A percentile compares a stretch with the other conserved stretches of the same genome.
Evolutionary conservation across 2,888 invertebrate genomes (phyloP).

Genomic region (Ophion obscuratus): DNA sequence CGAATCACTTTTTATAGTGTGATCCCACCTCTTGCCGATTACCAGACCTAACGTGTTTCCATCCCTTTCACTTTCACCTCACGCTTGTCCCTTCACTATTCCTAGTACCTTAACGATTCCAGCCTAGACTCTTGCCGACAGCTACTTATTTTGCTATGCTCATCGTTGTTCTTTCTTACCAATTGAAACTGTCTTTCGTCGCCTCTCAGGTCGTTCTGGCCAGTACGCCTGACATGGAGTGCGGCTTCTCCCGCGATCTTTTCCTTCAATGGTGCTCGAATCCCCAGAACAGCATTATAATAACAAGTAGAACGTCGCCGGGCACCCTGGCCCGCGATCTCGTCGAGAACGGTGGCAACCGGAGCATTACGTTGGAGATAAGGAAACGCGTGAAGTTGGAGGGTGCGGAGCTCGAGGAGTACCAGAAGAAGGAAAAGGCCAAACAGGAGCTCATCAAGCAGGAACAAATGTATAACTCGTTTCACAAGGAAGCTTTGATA

Average conservation of each 20-base stretch:
- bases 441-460: slow-evolving; percentile 84
- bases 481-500: neutral
- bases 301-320: slow-evolving; percentile 94
- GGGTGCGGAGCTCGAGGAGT: slow-evolving; percentile 92
- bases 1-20: too few relatives aligned
- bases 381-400: slow-evolving; percentile 90
- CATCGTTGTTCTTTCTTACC: too few relatives aligned
- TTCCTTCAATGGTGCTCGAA: slow-evolving; percentile 97
- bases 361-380: slow-evolving; percentile 90
- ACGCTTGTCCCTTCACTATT: too few relatives aligned
- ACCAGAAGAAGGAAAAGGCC: slow-evolving; percentile 88
- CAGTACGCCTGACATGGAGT: slow-evolving; percentile 97
- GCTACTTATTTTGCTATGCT: too few relatives aligned
- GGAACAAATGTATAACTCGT: slow-evolving; percentile 81
- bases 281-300: slow-evolving; percentile 96
- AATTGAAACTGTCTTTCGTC: neutral
- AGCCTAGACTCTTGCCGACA: too few relatives aligned
- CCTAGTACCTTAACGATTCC: too few relatives aligned
- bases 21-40: neutral
- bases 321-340: slow-evolving; percentile 92
- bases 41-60: too few relatives aligned
- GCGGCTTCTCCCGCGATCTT: slow-evolving; percentile 97
- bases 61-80: too few relatives aligned
- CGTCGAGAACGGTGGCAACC: slow-evolving; percentile 90
- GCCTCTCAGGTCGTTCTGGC: slow-evolving; percentile 92